These are phyloP conservation scores for Zootermopsis nevadensis DNA, from an alignment of 2,888 invertebrate species.

Conservation along the genomic window DNA sequence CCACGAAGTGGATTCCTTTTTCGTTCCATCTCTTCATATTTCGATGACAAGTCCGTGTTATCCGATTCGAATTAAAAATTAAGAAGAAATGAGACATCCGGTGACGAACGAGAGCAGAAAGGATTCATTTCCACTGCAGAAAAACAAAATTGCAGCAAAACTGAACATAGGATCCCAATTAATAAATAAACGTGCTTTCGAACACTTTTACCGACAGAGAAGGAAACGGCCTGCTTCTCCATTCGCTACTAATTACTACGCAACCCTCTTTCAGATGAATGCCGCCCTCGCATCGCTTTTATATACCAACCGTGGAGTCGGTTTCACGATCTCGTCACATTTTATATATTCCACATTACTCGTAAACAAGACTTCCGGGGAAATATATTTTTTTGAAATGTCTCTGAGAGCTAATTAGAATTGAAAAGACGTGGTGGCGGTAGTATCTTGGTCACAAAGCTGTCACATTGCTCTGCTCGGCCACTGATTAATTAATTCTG, in stretches of 20 bases:
- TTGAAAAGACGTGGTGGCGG: slow-evolving; percentile 3
- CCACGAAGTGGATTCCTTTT: too few species aligned
- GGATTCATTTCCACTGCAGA: too few species aligned
- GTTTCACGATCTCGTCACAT: neutral
- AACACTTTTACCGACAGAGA: neutral
- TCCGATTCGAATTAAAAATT: too few species aligned
- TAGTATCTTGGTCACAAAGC: neutral
- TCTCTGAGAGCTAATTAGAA: slow-evolving; percentile 14
- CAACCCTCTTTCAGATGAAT: slow-evolving; percentile 11
- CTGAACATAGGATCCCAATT: too few species aligned
- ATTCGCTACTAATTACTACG: neutral
- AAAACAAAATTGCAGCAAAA: too few species aligned
- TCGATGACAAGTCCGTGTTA: too few species aligned
- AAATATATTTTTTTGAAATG: neutral
- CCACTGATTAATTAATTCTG: slow-evolving; percentile 41
- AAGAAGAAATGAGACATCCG: too few species aligned
- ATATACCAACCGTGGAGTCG: neutral
- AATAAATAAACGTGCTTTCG: too few species aligned
- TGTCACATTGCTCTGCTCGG: neutral
- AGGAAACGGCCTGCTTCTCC: neutral
- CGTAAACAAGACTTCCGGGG: neutral
- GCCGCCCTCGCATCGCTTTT: neutral
- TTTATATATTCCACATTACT: slow-evolving; percentile 5
- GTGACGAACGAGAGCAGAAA: too few species aligned
- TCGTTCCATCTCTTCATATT: too few species aligned